Evolutionary conservation across 2,888 invertebrate genomes (phyloP).

Genomic region (Diploptera punctata): DNA sequence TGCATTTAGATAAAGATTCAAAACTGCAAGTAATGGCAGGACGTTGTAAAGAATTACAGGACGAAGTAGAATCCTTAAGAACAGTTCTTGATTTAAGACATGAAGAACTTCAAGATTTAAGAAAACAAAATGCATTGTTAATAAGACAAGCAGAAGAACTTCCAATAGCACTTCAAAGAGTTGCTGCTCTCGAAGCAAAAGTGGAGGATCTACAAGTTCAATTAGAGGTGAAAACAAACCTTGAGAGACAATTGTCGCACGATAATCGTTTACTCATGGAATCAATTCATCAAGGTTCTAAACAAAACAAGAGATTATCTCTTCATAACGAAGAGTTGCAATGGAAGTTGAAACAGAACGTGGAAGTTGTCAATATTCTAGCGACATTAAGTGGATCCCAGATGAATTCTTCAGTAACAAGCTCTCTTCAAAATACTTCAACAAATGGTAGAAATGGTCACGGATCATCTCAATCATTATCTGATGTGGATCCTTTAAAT

Average conservation of each 20-base stretch:
- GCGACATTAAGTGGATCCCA: slow-evolving; percentile 41
- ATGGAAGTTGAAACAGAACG: slow-evolving; percentile 85
- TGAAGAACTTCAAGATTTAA: slow-evolving; percentile 80
- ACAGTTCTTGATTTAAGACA: slow-evolving; percentile 89
- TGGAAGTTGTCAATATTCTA: slow-evolving; percentile 66
- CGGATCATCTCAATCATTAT: slow-evolving; percentile 8
- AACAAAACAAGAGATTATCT: slow-evolving; percentile 77
- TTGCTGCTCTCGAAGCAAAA: slow-evolving; percentile 79
- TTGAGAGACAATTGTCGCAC: slow-evolving; percentile 73
- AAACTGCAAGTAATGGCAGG: slow-evolving; percentile 51
- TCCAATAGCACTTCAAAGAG: slow-evolving; percentile 72
- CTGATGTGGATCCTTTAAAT: not conserved
- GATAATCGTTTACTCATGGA: slow-evolving; percentile 75
- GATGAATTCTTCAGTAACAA: not conserved
- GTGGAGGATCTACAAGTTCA: slow-evolving; percentile 86
- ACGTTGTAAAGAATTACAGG: slow-evolving; percentile 58
- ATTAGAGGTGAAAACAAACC: slow-evolving; percentile 70
- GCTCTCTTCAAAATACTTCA: not conserved
- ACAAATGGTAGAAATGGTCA: slow-evolving; percentile 8
- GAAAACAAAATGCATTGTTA: slow-evolving; percentile 72
- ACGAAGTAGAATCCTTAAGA: slow-evolving; percentile 82
- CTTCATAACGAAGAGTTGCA: slow-evolving; percentile 89
- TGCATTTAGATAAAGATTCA: slow-evolving; percentile 54
- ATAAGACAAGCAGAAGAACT: slow-evolving; percentile 77
- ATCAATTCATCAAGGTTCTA: slow-evolving; percentile 75